A percentile compares a stretch with the other conserved stretches of the same genome.
phyloP scores from a whole-genome alignment of 2,888 invertebrate genomes.

The Lordiphosa andalusiaca region DNA sequence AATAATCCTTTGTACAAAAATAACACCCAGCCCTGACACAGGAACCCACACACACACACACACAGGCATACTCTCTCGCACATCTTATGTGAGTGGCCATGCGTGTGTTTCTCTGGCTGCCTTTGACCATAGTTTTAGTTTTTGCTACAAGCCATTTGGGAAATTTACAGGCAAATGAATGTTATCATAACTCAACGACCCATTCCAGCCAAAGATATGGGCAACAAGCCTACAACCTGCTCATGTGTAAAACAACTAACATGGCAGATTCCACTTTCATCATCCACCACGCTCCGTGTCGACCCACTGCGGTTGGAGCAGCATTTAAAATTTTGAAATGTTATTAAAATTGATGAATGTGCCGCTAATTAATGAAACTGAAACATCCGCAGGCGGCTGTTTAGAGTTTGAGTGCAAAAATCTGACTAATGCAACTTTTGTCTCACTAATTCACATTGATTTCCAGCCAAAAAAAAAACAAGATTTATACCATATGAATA shows the following conservation, averaged over 20 bases:
- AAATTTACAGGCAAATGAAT: slow-evolving; percentile 73
- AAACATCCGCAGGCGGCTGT: slow-evolving; percentile 3
- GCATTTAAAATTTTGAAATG: slow-evolving; percentile 53
- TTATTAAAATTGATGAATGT: slow-evolving; percentile 79
- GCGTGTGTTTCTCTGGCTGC: slow-evolving; percentile 30
- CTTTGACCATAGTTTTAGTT: slow-evolving; percentile 68
- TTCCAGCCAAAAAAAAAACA: slow-evolving; percentile 3
- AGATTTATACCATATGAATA: slow-evolving; percentile 47
- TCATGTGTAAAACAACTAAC: slow-evolving; percentile 50
- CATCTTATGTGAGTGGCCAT: slow-evolving; percentile 20
- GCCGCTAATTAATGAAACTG: slow-evolving; percentile 75
- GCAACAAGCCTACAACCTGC: slow-evolving; percentile 34
- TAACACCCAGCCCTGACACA: slow-evolving; percentile 49
- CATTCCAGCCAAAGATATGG: not conserved
- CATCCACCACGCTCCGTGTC: not conserved
- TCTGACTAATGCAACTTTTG: slow-evolving; percentile 57
- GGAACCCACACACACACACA: slow-evolving; percentile 20
- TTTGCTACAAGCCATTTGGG: slow-evolving; percentile 67
- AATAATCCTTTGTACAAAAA: slow-evolving; percentile 78
- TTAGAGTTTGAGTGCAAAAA: slow-evolving; percentile 15
- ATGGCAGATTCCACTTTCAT: slow-evolving; percentile 15
- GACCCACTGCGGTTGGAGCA: slow-evolving; percentile 13
- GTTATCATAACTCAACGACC: slow-evolving; percentile 65
- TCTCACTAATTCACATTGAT: slow-evolving; percentile 54
- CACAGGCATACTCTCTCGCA: slow-evolving; percentile 31